Evolutionary conservation across 2,797 vertebrate genomes (phyloP).

Genomic region (Pyrocephalus nanus): DNA sequence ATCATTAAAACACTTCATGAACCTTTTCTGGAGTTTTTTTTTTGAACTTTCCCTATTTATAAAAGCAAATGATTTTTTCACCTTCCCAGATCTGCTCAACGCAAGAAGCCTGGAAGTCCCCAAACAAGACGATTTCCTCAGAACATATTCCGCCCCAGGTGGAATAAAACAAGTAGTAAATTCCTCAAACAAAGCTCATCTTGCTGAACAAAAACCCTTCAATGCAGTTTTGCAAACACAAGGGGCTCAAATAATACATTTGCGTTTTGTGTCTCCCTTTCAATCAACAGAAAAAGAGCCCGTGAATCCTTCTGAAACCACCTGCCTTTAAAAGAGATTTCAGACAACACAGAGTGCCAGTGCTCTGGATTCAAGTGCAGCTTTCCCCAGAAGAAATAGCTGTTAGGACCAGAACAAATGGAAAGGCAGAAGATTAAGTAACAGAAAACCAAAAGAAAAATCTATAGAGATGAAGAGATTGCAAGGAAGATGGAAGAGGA

Average conservation of each 20-base stretch:
- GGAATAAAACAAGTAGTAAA: conserved; percentile 23
- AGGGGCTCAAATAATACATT: conserved; percentile 16
- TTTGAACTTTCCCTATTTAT: conserved; percentile 20
- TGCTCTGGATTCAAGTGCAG: background rate
- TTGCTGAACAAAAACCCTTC: conserved; percentile 44
- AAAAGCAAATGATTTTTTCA: conserved; percentile 34
- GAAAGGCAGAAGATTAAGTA: conserved; percentile 27
- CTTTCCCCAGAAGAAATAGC: background rate
- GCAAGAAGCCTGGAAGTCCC: background rate
- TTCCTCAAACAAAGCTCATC: conserved; percentile 37
- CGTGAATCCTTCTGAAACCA: background rate
- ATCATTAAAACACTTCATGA: background rate
- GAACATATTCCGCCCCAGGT: conserved; percentile 21
- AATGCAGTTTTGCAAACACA: conserved; percentile 5
- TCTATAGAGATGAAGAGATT: background rate
- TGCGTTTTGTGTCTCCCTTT: conserved; percentile 29
- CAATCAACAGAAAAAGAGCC: conserved; percentile 16
- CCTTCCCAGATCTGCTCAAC: background rate
- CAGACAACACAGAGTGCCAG: background rate
- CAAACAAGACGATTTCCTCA: background rate
- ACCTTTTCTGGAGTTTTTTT: background rate
- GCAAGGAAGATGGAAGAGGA: conserved; percentile 21
- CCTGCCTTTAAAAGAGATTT: background rate
- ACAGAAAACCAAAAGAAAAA: conserved; percentile 28
- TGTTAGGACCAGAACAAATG: conserved; percentile 21